Evolutionary conservation across 2,113 vertebrate species (phyloP).

Genomic region (Enhydra lutris): DNA sequence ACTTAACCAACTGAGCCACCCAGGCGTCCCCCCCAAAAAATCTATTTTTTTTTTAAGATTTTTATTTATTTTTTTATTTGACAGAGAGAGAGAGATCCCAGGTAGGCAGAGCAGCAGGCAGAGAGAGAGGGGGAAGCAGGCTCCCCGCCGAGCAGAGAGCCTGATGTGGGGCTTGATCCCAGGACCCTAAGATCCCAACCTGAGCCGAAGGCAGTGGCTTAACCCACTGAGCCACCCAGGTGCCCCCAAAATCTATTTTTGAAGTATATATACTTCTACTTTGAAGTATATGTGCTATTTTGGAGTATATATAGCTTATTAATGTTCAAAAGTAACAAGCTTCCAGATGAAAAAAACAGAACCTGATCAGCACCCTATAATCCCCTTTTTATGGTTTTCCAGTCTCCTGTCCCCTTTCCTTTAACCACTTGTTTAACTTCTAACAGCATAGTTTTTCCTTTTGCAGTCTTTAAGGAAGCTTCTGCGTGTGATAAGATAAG

Average conservation of each 20-base stretch:
- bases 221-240: neutral
- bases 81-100: too few species aligned
- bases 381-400: neutral
- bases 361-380: neutral
- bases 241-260: neutral
- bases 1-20: neutral
- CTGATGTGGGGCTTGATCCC: too few species aligned
- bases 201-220: neutral
- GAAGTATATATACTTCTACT: neutral
- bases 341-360: neutral
- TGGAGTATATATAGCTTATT: neutral
- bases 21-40: neutral
- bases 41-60: neutral
- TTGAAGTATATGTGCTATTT: neutral
- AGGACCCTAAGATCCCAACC: too few species aligned
- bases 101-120: too few species aligned
- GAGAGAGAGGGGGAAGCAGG: too few species aligned
- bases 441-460: neutral
- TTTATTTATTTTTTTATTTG: too few species aligned
- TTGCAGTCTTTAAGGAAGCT: neutral
- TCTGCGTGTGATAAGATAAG: neutral
- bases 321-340: neutral
- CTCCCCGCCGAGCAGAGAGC: too few species aligned
- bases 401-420: neutral
- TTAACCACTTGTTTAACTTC: neutral